Evolutionary conservation across 2,888 invertebrate genomes (phyloP).

Genomic region (Phyllotreta striolata): DNA sequence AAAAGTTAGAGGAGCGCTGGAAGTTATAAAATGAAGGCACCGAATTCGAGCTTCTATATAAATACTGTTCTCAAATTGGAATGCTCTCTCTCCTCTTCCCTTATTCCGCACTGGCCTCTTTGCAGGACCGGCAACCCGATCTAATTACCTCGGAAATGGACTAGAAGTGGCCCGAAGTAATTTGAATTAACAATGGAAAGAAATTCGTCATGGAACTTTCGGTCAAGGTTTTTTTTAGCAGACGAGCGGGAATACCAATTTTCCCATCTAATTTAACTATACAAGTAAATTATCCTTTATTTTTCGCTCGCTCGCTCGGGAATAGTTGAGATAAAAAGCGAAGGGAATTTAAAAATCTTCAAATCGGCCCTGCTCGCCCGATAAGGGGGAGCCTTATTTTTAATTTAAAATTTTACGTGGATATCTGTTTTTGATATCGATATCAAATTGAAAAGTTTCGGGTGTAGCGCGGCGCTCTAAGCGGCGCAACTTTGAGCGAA

Average conservation of each 20-base stretch:
- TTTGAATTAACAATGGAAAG: neutral
- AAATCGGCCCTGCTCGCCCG: too few species aligned
- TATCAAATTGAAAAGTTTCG: slow-evolving; percentile 21
- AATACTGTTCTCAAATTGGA: slow-evolving; percentile 21
- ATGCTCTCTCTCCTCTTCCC: slow-evolving; percentile 1
- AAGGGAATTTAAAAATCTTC: too few species aligned
- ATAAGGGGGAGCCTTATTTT: too few species aligned
- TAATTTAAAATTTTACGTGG: too few species aligned
- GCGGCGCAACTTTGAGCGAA: too few species aligned
- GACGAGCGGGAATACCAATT: too few species aligned
- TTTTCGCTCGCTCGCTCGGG: too few species aligned
- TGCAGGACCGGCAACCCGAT: neutral
- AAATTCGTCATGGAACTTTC: too few species aligned
- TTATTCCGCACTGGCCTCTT: neutral
- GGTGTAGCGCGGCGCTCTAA: neutral
- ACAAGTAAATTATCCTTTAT: too few species aligned
- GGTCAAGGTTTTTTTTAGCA: too few species aligned
- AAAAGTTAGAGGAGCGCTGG: slow-evolving; percentile 28
- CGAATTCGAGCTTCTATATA: slow-evolving; percentile 11
- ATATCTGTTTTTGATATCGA: slow-evolving; percentile 15
- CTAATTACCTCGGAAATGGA: neutral
- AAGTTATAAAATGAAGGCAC: slow-evolving; percentile 13
- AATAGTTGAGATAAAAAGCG: too few species aligned
- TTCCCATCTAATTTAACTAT: too few species aligned
- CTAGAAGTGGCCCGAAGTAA: slow-evolving; percentile 1